Conservation (phyloP, 2,888 invertebrate species). For the Cosmia trapezina region DNA sequence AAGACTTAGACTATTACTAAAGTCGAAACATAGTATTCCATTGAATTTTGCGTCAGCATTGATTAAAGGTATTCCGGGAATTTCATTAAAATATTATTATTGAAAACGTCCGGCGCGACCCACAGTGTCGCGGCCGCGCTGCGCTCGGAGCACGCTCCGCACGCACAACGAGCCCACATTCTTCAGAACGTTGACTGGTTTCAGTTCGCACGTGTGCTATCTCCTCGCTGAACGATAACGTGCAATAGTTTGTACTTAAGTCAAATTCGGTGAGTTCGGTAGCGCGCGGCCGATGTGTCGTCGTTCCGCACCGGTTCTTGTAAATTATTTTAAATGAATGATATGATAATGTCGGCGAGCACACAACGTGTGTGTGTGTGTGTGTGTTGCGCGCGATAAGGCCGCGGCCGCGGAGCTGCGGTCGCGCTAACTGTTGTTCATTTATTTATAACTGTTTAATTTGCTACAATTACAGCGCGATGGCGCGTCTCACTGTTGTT, state of each 20-base stretch:
- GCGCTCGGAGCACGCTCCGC: neutral
- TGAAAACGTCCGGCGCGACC: neutral
- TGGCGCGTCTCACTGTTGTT: constrained; percentile 12
- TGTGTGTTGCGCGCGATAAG: constrained; percentile 38
- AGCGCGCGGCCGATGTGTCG: constrained; percentile 4
- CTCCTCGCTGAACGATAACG: constrained; percentile 26
- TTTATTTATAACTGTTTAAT: constrained; percentile 62
- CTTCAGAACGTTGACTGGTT: neutral
- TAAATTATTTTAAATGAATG: constrained; percentile 33
- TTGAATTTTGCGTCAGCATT: neutral
- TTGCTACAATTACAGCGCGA: constrained; percentile 46
- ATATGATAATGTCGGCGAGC: constrained; percentile 27
- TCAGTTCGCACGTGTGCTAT: constrained; percentile 37
- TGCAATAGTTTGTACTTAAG: constrained; percentile 24
- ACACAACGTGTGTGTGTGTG: neutral
- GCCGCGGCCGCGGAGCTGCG: constrained; percentile 48
- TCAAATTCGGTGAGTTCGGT: constrained; percentile 40
- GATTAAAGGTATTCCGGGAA: neutral
- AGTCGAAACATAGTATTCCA: too few relatives aligned
- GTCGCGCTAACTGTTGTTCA: constrained; percentile 59
- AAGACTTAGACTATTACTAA: neutral
- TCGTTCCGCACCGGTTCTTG: constrained; percentile 17
- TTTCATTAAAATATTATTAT: neutral
- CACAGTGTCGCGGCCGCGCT: too few relatives aligned
- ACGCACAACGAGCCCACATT: neutral